Percentiles rank a stretch among this genome's conserved stretches.
These are phyloP conservation scores for Arrhopalites spinosus DNA, from an alignment of 2,888 invertebrate species.

Conservation along the genomic window DNA sequence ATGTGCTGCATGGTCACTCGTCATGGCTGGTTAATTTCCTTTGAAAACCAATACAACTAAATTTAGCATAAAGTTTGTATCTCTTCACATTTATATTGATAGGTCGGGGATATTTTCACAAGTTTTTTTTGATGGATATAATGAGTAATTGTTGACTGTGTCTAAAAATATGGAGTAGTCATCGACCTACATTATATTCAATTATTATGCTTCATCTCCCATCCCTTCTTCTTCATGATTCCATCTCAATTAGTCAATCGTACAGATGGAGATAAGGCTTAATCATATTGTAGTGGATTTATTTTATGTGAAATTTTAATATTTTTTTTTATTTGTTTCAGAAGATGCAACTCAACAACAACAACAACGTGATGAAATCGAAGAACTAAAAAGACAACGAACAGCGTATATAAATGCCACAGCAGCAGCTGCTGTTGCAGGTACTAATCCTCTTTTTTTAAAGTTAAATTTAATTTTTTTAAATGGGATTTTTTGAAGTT, in stretches of 20 bases:
- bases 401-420: constrained; percentile 71
- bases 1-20: not conserved
- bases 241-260: no score
- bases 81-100: not conserved
- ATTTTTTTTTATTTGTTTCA: constrained; percentile 64
- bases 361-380: constrained; percentile 58
- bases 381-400: constrained; percentile 85
- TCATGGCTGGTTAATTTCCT: constrained; percentile 6
- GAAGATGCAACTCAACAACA: constrained; percentile 86
- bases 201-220: no score
- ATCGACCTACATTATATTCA: no score
- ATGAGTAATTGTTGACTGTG: not conserved
- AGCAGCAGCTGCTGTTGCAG: constrained; percentile 31
- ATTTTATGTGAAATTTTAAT: no score
- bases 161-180: not conserved
- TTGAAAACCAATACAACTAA: constrained; percentile 4
- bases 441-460: no score
- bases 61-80: constrained; percentile 4
- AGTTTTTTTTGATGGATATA: not conserved
- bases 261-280: no score
- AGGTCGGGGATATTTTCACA: not conserved
- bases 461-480: no score
- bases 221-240: no score
- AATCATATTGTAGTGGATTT: no score
- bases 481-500: no score